A percentile compares a stretch with the other conserved stretches of the same genome.
Evolutionary conservation across 2,797 vertebrate genomes (phyloP).

Genomic region (Coilia nasus): DNA sequence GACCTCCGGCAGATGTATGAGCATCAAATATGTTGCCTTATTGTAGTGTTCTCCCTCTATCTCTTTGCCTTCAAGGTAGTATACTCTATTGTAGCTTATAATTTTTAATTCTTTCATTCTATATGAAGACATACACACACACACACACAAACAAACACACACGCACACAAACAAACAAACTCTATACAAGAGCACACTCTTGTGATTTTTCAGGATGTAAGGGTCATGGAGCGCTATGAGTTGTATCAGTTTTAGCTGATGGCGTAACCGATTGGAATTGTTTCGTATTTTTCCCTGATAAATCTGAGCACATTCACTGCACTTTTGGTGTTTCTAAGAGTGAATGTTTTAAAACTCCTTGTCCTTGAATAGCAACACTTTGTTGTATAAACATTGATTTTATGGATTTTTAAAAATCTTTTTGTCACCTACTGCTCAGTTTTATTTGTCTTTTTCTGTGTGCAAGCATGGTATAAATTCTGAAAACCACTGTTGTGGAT

Average conservation of each 20-base stretch:
- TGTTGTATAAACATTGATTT: background rate
- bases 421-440: background rate
- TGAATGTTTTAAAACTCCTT: too few relatives aligned
- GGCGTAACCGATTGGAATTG: too few relatives aligned
- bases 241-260: too few relatives aligned
- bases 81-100: background rate
- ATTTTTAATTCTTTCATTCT: background rate
- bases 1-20: background rate
- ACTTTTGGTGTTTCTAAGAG: background rate
- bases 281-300: background rate
- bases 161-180: background rate
- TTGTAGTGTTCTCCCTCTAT: background rate
- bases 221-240: too few relatives aligned
- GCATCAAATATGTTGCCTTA: background rate
- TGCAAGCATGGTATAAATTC: background rate
- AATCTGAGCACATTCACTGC: background rate
- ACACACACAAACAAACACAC: background rate
- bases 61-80: background rate
- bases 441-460: background rate
- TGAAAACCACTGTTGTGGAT: background rate
- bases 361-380: background rate
- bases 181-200: too few relatives aligned
- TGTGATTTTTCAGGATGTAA: too few relatives aligned
- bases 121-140: background rate
- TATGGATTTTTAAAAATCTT: background rate